These are phyloP conservation scores for Synanthedon myopaeformis DNA, from an alignment of 2,888 invertebrate species.

Conservation along the genomic window DNA sequence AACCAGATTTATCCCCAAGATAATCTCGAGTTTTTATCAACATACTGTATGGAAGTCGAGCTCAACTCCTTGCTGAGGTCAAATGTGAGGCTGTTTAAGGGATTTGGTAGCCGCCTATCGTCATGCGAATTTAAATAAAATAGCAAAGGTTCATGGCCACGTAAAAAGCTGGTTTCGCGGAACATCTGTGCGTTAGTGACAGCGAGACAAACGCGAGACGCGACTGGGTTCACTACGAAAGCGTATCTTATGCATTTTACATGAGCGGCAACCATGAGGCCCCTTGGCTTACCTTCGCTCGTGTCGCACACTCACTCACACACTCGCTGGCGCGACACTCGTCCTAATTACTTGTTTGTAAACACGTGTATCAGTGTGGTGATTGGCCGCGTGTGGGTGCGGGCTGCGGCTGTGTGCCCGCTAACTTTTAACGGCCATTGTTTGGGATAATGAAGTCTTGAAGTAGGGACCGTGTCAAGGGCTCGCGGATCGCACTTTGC, in stretches of 20 bases:
- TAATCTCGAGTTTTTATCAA: too few species aligned
- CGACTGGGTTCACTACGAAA: slow-evolving; percentile 30
- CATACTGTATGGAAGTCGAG: too few species aligned
- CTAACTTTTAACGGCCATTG: slow-evolving; percentile 31
- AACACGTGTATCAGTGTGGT: slow-evolving; percentile 28
- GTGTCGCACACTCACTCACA: slow-evolving; percentile 20
- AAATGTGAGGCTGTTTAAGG: too few species aligned
- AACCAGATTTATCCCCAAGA: too few species aligned
- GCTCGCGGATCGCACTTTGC: slow-evolving; percentile 31
- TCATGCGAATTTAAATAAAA: too few species aligned
- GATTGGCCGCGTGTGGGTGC: slow-evolving; percentile 24
- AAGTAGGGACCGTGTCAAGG: slow-evolving; percentile 45
- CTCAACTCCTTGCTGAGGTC: too few species aligned
- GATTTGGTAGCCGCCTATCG: too few species aligned
- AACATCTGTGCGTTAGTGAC: slow-evolving; percentile 46
- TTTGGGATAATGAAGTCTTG: slow-evolving; percentile 47
- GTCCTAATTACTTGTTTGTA: slow-evolving; percentile 59
- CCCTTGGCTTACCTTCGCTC: slow-evolving; percentile 15
- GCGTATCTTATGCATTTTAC: slow-evolving; percentile 76
- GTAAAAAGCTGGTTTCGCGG: slow-evolving; percentile 44
- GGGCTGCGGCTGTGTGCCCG: slow-evolving; percentile 17
- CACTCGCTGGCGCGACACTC: slow-evolving; percentile 22
- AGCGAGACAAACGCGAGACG: slow-evolving; percentile 48
- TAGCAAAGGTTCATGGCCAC: slow-evolving; percentile 21
- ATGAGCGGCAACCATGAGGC: slow-evolving; percentile 49